Conservation (phyloP, 1,140 invertebrate genomes). For the Gryon sp. region DNA sequence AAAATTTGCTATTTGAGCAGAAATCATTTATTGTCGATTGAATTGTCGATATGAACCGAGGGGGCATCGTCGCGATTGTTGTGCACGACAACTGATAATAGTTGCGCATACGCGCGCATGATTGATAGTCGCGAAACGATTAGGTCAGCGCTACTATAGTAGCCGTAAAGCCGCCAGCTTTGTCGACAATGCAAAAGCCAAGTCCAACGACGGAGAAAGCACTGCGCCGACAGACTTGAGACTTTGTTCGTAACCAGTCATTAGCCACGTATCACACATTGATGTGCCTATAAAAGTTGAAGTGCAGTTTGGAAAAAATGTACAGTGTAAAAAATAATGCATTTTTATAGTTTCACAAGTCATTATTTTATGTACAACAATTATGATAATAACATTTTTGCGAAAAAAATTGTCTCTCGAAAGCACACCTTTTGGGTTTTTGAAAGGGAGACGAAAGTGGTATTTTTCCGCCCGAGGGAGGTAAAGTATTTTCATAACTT, state of each 20-base stretch:
- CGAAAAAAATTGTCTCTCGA: no score
- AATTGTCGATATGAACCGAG: slow-evolving; percentile 54
- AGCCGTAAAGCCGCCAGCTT: slow-evolving; percentile 50
- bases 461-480: no score
- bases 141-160: slow-evolving; percentile 65
- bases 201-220: slow-evolving; percentile 49
- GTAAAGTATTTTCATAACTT: no score
- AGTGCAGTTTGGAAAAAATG: no score
- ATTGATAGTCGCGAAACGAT: slow-evolving; percentile 60
- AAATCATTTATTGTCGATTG: slow-evolving; percentile 52
- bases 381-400: no score
- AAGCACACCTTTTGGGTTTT: no score
- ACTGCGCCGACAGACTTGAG: slow-evolving; percentile 48
- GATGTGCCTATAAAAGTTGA: no score
- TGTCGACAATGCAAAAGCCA: slow-evolving; percentile 32
- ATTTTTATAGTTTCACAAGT: no score
- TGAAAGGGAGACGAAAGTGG: no score
- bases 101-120: slow-evolving; percentile 48
- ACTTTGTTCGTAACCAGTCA: slow-evolving; percentile 32
- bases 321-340: no score
- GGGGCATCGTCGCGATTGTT: slow-evolving; percentile 31
- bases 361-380: no score
- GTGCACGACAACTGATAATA: slow-evolving; percentile 44
- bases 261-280: slow-evolving; percentile 4
- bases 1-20: slow-evolving; percentile 33